Evolutionary conservation across 2,888 invertebrate species (phyloP).

Genomic region (Hirtodrosophila trivittata): DNA sequence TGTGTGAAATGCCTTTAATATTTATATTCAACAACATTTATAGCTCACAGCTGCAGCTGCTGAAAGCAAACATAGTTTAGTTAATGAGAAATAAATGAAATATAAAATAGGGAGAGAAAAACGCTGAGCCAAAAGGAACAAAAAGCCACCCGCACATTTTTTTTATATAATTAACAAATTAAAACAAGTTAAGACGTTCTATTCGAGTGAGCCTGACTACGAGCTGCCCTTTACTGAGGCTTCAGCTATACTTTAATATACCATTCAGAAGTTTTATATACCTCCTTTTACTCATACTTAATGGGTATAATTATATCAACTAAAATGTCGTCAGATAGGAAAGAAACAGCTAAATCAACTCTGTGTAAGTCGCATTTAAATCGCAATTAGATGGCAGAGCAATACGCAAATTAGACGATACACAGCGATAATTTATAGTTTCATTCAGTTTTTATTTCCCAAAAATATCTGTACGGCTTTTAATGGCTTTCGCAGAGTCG

Average conservation of each 20-base stretch:
- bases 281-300: too few species aligned
- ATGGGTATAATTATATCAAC: slow-evolving; percentile 15
- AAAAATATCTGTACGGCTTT: slow-evolving; percentile 4
- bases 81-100: slow-evolving; percentile 16
- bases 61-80: background rate
- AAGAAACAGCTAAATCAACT: slow-evolving; percentile 45
- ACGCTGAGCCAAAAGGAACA: slow-evolving; percentile 7
- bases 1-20: slow-evolving; percentile 24
- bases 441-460: slow-evolving; percentile 33
- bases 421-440: slow-evolving; percentile 48
- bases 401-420: slow-evolving; percentile 14
- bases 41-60: slow-evolving; percentile 24
- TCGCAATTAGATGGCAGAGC: slow-evolving; percentile 46
- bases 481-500: slow-evolving; percentile 13
- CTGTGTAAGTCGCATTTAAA: slow-evolving; percentile 34
- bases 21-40: slow-evolving; percentile 9
- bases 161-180: slow-evolving; percentile 13
- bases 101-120: slow-evolving; percentile 13
- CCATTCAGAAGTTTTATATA: too few species aligned
- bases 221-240: too few species aligned
- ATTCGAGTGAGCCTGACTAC: too few species aligned
- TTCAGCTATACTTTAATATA: too few species aligned
- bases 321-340: slow-evolving; percentile 14
- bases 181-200: slow-evolving; percentile 6
- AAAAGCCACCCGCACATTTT: slow-evolving; percentile 32